These are phyloP conservation scores for Eucidaris tribuloides DNA, from an alignment of 35 echinoderm and acorn worm genomes.

Conservation along the genomic window DNA sequence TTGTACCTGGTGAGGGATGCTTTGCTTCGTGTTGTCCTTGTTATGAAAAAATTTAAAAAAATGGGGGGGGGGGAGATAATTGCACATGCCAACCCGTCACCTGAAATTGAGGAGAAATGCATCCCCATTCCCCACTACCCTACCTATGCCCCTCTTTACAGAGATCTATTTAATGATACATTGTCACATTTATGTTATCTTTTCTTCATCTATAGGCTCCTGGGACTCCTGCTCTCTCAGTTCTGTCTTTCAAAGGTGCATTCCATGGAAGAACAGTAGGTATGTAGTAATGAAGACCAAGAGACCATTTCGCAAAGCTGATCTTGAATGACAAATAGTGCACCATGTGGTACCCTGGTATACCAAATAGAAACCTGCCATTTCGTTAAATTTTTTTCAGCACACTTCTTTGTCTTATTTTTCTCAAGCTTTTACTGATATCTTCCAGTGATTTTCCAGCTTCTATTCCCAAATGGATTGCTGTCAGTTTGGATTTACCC, in stretches of 20 bases:
- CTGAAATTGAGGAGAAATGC: too few relatives aligned
- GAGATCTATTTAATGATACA: neutral
- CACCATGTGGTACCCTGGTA: too few relatives aligned
- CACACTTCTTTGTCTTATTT: neutral
- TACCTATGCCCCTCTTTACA: neutral
- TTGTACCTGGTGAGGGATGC: too few relatives aligned
- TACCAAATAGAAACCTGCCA: too few relatives aligned
- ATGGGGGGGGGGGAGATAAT: too few relatives aligned
- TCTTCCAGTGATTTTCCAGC: neutral
- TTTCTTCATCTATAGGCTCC: slow-evolving; percentile 39
- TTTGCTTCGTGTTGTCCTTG: too few relatives aligned
- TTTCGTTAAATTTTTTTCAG: neutral
- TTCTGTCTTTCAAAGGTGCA: slow-evolving; percentile 64
- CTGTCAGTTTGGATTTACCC: too few relatives aligned
- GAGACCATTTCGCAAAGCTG: neutral
- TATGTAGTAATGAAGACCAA: neutral
- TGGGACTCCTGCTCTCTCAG: slow-evolving; percentile 42
- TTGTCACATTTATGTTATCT: neutral
- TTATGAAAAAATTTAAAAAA: too few relatives aligned
- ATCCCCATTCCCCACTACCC: too few relatives aligned
- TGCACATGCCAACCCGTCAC: too few relatives aligned
- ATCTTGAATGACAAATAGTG: neutral
- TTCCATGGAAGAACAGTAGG: slow-evolving; percentile 82
- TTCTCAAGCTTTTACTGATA: too few relatives aligned
- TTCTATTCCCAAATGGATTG: neutral